Percentiles rank a stretch among this genome's conserved stretches.
phyloP scores from a whole-genome alignment of 2,888 invertebrate genomes.

The Ischnus inquisitorius region DNA sequence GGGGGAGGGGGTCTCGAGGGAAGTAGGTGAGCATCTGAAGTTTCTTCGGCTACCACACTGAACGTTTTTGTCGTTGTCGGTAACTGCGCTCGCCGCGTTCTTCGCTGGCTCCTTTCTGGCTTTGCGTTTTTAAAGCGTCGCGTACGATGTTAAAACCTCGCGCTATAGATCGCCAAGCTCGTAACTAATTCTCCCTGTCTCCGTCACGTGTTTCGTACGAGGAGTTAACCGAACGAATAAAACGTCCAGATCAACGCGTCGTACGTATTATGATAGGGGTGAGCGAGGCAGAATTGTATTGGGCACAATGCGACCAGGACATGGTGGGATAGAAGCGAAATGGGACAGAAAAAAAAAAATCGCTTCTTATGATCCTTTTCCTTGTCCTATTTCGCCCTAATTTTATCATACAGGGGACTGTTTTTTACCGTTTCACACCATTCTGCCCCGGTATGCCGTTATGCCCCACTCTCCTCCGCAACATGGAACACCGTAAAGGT shows the following conservation, averaged over 20 bases:
- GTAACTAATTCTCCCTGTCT: slow-evolving; percentile 58
- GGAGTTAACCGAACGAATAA: not conserved
- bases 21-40: slow-evolving; percentile 51
- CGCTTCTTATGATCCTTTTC: too few species aligned
- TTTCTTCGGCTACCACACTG: slow-evolving; percentile 54
- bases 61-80: slow-evolving; percentile 27
- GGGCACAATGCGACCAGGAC: too few species aligned
- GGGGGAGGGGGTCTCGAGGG: slow-evolving; percentile 56
- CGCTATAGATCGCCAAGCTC: slow-evolving; percentile 22
- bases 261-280: too few species aligned
- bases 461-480: too few species aligned
- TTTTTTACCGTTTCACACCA: too few species aligned
- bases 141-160: slow-evolving; percentile 51
- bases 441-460: too few species aligned
- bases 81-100: slow-evolving; percentile 24
- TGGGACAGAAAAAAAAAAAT: too few species aligned
- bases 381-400: too few species aligned
- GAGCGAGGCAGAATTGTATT: too few species aligned
- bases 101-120: slow-evolving; percentile 29
- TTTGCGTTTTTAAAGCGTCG: not conserved
- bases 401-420: too few species aligned
- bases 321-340: too few species aligned
- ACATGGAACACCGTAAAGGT: not conserved
- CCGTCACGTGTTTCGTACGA: not conserved
- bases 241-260: not conserved